These are phyloP conservation scores for Polia nebulosa DNA, from an alignment of 2,888 invertebrate species.

Conservation along the genomic window DNA sequence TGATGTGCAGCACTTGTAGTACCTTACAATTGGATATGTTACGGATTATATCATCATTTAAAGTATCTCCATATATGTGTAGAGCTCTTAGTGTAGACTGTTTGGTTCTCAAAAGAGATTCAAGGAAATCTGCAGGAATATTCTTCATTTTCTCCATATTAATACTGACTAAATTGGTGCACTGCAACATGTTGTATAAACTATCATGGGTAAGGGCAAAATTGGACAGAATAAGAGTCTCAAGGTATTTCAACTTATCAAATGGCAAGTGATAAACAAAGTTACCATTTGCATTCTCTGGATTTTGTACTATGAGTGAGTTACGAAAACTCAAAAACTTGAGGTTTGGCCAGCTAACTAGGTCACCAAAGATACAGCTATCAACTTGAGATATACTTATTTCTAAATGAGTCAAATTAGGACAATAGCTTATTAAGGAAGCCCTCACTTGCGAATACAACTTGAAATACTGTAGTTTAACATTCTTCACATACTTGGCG, in stretches of 20 bases:
- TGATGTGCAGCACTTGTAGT: slow-evolving; percentile 86
- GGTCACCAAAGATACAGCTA: slow-evolving; percentile 89
- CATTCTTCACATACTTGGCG: slow-evolving; percentile 89
- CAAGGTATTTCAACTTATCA: slow-evolving; percentile 85
- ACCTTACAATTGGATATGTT: slow-evolving; percentile 86
- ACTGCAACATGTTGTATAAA: slow-evolving; percentile 88
- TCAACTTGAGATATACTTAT: slow-evolving; percentile 90
- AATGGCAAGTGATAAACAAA: slow-evolving; percentile 89
- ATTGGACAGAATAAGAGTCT: slow-evolving; percentile 87
- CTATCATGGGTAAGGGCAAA: slow-evolving; percentile 88
- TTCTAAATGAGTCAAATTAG: slow-evolving; percentile 89
- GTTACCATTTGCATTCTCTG: slow-evolving; percentile 86
- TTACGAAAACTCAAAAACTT: slow-evolving; percentile 89
- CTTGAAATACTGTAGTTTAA: slow-evolving; percentile 90
- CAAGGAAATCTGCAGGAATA: slow-evolving; percentile 88
- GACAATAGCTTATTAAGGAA: slow-evolving; percentile 88
- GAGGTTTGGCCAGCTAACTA: slow-evolving; percentile 87
- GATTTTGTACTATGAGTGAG: slow-evolving; percentile 87
- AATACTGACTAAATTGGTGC: slow-evolving; percentile 87
- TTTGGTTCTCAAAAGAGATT: slow-evolving; percentile 85
- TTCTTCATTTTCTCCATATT: slow-evolving; percentile 91
- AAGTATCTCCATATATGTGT: slow-evolving; percentile 88
- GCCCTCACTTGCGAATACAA: slow-evolving; percentile 89
- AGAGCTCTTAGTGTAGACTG: slow-evolving; percentile 84
- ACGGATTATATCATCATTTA: slow-evolving; percentile 88